Base-by-base conservation (phyloP, 2,888 invertebrate species). In the Polyploca ridens region DNA sequence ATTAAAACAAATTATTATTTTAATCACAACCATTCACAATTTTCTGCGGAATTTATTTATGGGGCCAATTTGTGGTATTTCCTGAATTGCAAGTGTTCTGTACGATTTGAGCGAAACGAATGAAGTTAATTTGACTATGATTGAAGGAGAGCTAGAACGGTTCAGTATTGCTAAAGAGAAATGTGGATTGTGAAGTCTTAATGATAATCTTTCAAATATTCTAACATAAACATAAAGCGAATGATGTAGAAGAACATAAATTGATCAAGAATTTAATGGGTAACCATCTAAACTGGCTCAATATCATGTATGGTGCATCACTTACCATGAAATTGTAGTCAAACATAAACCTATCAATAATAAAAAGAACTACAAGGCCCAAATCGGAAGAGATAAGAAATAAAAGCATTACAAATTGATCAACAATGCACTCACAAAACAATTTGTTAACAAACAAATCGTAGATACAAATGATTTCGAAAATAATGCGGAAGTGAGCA, bases 401-500 rank as follows among this genome's bases (percentile, higher is more conserved):
- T 10, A 38, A 54, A 33, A 33, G 61, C 33, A 54, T 58, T 61
- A 38, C 33, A 38, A 62, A 59, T n/a, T 13, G 10, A 59, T 59
- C 7, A 16, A 38, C 54, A 38, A 63, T 63, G 58, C 63, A 63
- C 54, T 58, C 63, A 58, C 70, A 71, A 73, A 66, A 75, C 69
- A 69, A 74, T 69, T 78, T 79, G 76, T 76, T 75, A 69, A 81
- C 76, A 79, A 72, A 81, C 82, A 73, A 79, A 79, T 71, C 69
- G 54, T 79, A 77, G 76, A 75, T 76, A 78, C 72, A 76, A 80
- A 78, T 68, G 76, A 74, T 72, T 79, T 77, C 79, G 78, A 82
- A 61, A 85, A 78, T 80, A 82, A 90, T 86, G 88, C 90, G 93
- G 93, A 93, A 91, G 89, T 87, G 81, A 88, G 84, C 88, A 89